Evolutionary conservation across 2,113 vertebrate genomes (phyloP).

Genomic region (Jaculus jaculus): DNA sequence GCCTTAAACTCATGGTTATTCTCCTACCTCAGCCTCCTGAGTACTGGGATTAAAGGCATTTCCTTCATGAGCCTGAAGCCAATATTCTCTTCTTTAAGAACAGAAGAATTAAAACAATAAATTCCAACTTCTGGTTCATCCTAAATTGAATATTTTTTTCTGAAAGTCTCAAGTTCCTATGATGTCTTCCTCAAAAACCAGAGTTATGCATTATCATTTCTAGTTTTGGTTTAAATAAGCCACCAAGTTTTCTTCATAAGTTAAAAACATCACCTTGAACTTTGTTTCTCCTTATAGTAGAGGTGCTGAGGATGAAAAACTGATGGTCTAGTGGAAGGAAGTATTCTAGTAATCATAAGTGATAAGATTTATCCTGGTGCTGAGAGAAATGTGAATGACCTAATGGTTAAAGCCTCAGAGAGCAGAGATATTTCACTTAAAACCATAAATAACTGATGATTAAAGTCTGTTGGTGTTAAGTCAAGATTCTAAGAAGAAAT

Average conservation of each 20-base stretch:
- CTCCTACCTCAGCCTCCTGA: too few relatives aligned
- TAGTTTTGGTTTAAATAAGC: constrained; percentile 23
- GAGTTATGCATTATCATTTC: not conserved
- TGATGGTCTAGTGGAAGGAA: not conserved
- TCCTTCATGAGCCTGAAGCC: constrained; percentile 7
- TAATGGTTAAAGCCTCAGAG: constrained; percentile 49
- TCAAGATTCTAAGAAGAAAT: constrained; percentile 64
- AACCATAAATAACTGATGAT: constrained; percentile 64
- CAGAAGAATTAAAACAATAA: constrained; percentile 2
- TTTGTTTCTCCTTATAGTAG: constrained; percentile 46
- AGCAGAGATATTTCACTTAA: constrained; percentile 52
- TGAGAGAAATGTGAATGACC: constrained; percentile 45
- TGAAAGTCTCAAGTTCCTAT: not conserved
- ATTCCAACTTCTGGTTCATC: not conserved
- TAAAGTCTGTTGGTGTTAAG: constrained; percentile 67
- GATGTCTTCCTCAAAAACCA: not conserved
- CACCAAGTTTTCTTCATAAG: not conserved
- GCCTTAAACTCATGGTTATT: too few relatives aligned
- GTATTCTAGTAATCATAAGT: not conserved
- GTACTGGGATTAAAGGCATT: not conserved
- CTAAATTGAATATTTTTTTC: constrained; percentile 33
- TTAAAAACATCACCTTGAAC: constrained; percentile 26
- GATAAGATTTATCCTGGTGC: constrained; percentile 49
- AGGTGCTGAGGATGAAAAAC: constrained; percentile 21
- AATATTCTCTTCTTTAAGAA: constrained; percentile 30